Evolutionary conservation across 2,113 vertebrate genomes (phyloP), one percentile per base, ranked within the genome.

Genomic region (Xyrauchen texanus): DNA sequence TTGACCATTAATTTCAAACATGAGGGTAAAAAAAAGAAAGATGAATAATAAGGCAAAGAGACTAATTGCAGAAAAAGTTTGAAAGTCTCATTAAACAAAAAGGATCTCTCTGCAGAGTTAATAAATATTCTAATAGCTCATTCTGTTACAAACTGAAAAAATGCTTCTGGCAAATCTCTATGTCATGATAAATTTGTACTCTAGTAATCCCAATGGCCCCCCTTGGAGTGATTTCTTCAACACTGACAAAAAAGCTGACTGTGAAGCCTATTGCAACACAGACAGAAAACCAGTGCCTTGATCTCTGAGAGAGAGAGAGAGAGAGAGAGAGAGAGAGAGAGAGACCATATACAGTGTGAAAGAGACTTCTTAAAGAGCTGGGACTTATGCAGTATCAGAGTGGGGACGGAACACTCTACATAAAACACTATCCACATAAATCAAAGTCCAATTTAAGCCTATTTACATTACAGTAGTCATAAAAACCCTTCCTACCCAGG

Each of bases 391-490:
- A 34, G 21, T 34, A 34, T 34, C 21, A 34, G 21, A 34, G 21
- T 1, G 21, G 21, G 21, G 21, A 34, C 3, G 21, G 21, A 34
- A 34, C 21, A 34, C 21, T 34, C 21, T 34, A 34, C 21, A 34
- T 34, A 34, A 34, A 34, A 34, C 21, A 34, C 21, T 34, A 34
- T 16, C 68, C 62, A 72, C 63, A 46, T 80, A 68, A 80, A 80
- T 83, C 78, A 80, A 77, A 71, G 10, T n/a, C 66, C 62, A 42
- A 67, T 83, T 83, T 83, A 79, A 66, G 60, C 73, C 77, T 34
- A 80, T 77, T 80, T 68, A 77, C 68, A 83, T 83, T 83, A 83
- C 21, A 34, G 21, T 34, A 34, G 45, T 45, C 8, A 65, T 71
- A 55, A 71, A 55, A 65, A 51, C 55, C 73, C 77, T 51, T 69